A percentile compares a stretch with the other conserved stretches of the same genome.
These are phyloP conservation scores for Lutraria rhynchaena DNA, from an alignment of 1,140 invertebrate species.

Conservation along the genomic window DNA sequence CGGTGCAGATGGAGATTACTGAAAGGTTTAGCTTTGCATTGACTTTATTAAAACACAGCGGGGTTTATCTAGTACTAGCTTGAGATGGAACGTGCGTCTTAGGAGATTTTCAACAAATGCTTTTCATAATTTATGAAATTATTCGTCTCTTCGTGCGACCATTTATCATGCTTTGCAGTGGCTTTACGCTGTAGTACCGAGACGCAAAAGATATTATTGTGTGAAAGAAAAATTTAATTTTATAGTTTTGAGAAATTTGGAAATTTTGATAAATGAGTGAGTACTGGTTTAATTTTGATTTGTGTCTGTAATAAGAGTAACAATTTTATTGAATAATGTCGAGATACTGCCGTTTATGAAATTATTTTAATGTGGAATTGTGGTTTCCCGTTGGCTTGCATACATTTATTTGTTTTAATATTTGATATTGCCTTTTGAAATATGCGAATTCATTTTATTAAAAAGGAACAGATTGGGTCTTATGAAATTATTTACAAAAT, in stretches of 20 bases:
- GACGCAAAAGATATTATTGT: slow-evolving; percentile 28
- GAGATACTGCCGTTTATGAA: slow-evolving; percentile 3
- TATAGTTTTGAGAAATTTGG: slow-evolving; percentile 46
- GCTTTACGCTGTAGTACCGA: slow-evolving; percentile 34
- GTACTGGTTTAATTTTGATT: slow-evolving; percentile 47
- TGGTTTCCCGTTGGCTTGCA: too few relatives aligned
- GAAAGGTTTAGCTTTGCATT: slow-evolving; percentile 49
- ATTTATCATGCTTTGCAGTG: slow-evolving; percentile 54
- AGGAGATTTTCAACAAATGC: slow-evolving; percentile 46
- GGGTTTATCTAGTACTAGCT: slow-evolving; percentile 50
- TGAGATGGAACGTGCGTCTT: slow-evolving; percentile 42
- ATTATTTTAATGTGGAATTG: slow-evolving; percentile 5
- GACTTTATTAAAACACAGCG: slow-evolving; percentile 58
- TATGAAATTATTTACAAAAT: too few relatives aligned
- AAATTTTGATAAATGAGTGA: slow-evolving; percentile 57
- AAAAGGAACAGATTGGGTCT: too few relatives aligned
- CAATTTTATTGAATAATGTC: slow-evolving; percentile 1
- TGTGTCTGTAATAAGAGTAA: slow-evolving; percentile 17
- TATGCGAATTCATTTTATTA: too few relatives aligned
- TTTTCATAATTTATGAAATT: slow-evolving; percentile 45
- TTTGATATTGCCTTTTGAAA: too few relatives aligned
- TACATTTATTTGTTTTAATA: too few relatives aligned
- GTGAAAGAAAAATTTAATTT: slow-evolving; percentile 55
- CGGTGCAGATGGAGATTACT: slow-evolving; percentile 50
- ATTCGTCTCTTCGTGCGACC: slow-evolving; percentile 21